phyloP scores from a whole-genome alignment of 1,140 invertebrate species.

The Lethrus apterus region DNA sequence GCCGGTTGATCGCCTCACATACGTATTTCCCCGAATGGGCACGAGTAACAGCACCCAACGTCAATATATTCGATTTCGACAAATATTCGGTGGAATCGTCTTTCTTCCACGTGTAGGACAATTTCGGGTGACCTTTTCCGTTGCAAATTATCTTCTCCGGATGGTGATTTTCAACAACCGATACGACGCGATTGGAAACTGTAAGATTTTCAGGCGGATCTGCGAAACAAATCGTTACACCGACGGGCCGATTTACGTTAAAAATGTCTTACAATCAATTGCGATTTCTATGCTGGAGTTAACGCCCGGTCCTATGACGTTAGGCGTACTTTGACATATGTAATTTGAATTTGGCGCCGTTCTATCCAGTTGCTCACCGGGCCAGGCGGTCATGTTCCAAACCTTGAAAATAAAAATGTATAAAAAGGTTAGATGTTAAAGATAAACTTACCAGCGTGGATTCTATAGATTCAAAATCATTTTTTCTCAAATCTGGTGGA shows the following conservation, averaged over 20 bases:
- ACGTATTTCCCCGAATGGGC: conserved; percentile 62
- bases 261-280: conserved; percentile 72
- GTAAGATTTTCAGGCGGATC: conserved; percentile 81
- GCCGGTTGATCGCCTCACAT: conserved; percentile 69
- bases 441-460: conserved; percentile 60
- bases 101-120: conserved; percentile 61
- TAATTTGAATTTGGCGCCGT: conserved; percentile 73
- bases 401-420: conserved; percentile 38
- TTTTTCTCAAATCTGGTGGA: conserved; percentile 61
- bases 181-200: conserved; percentile 61
- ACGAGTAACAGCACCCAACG: conserved; percentile 51
- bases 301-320: conserved; percentile 64
- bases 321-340: conserved; percentile 72
- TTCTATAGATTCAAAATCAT: conserved; percentile 80
- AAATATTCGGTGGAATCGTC: conserved; percentile 43
- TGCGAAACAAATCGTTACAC: conserved; percentile 39
- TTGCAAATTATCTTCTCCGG: conserved; percentile 68
- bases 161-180: conserved; percentile 68
- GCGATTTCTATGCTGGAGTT: conserved; percentile 73
- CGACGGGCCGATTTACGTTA: neutral
- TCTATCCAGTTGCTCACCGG: conserved; percentile 66
- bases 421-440: neutral
- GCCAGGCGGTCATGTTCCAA: conserved; percentile 76
- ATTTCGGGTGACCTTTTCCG: conserved; percentile 65
- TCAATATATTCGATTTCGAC: conserved; percentile 47